Evolutionary conservation across 37 sponge, comb jelly and placozoan species (phyloP), one percentile per base, ranked within the genome.

Genomic region (Hormiphora californensis): DNA sequence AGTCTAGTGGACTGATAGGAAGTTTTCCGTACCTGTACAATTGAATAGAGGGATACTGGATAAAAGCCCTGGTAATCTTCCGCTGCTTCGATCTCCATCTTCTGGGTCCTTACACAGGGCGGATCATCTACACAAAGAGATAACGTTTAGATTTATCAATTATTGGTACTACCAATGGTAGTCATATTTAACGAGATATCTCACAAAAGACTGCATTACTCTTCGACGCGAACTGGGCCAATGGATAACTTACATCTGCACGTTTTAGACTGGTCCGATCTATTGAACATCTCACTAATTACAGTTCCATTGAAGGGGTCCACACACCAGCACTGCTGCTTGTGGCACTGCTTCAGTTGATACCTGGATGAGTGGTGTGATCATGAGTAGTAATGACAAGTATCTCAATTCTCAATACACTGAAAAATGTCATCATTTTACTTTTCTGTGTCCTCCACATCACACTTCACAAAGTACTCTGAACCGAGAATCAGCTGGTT

Each of bases 41-140:
- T 73, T 3, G 23, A 32, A 46, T 73, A 73, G 46, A 73, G 40
- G 27, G 81, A 73, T 25, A 73, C 81, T 43, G 81, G 81, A 19
- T 40, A 73, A 46, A 73, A 73, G 17, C 81, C 81, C 38, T 73
- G 46, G 2, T 36, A 32, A 41, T 46, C 23, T 0, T 23, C 81
- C 8, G 81, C 81, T 25, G 81, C 41, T 40, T 43, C 43, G 17
- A 73, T 73, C 44, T 73, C 81, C 3, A 46, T 46, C 43, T 73
- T 73, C 46, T 73, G 81, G 3, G 40, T 43, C 43, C 81, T 33
- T 19, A 73, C 81, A 40, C 81, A 73, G 5, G 81, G 81, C 44
- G 81, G 81, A 36, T 73, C 81, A 40, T 73, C 81, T 73, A 46
- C 8, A 46, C n/a, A n/a, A n/a, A n/a, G n/a, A n/a, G n/a, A n/a